Conservation (phyloP, 2,113 vertebrate species). For the Promerops cafer region DNA sequence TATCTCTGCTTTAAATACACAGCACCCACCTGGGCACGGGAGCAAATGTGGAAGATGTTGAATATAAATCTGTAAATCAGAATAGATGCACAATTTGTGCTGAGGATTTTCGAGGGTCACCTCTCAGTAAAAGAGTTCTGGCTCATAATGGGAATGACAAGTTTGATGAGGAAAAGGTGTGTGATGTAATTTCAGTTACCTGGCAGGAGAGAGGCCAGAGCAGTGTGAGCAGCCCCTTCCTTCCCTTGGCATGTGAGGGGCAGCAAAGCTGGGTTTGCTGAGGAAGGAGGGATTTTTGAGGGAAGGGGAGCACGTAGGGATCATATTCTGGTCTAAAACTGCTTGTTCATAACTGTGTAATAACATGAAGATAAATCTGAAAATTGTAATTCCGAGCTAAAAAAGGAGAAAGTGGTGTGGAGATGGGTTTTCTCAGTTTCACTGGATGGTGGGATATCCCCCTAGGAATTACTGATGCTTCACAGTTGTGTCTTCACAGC, state of each 20-base stretch:
- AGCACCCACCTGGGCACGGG: neutral
- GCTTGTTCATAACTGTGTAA: neutral
- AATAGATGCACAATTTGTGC: neutral
- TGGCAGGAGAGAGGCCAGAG: neutral
- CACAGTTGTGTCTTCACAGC: neutral
- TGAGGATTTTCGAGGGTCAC: neutral
- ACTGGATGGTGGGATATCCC: neutral
- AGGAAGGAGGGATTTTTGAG: neutral
- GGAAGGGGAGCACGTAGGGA: accelerated
- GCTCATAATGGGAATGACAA: neutral
- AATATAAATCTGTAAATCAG: neutral
- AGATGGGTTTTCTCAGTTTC: neutral
- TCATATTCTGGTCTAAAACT: neutral
- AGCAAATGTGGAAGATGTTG: neutral
- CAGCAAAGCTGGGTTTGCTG: neutral
- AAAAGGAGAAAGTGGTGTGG: neutral
- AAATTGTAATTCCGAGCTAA: accelerated
- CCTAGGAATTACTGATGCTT: neutral
- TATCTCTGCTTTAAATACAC: neutral
- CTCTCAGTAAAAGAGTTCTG: neutral
- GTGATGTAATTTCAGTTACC: neutral
- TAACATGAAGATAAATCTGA: neutral
- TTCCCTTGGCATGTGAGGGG: accelerated
- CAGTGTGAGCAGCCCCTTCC: neutral
- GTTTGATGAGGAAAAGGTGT: neutral